Percentiles rank a stretch among this genome's conserved stretches.
Conservation (phyloP, 2,113 vertebrate genomes). For the Pomatorhinus ruficollis region DNA sequence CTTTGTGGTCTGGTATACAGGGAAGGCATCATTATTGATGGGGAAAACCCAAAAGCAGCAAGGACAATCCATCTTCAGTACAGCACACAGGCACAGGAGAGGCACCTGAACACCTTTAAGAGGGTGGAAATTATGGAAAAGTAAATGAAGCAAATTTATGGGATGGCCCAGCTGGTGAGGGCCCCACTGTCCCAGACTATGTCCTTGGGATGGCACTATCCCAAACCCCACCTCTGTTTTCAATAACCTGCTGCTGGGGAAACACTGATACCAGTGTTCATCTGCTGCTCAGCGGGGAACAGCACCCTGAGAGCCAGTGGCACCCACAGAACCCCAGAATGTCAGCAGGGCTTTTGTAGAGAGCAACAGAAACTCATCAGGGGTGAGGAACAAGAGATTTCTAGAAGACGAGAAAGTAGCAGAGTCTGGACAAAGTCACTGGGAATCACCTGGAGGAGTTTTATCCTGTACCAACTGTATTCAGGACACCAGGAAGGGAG, state of each 20-base stretch:
- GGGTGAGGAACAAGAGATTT: not conserved
- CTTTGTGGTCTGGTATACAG: not conserved
- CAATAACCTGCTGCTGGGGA: not conserved
- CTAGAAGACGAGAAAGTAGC: not conserved
- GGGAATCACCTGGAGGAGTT: not conserved
- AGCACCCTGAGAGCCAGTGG: not conserved
- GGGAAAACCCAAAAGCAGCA: not conserved
- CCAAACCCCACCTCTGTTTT: not conserved
- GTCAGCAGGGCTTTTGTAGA: accelerated
- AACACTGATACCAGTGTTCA: not conserved
- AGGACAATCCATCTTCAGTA: not conserved
- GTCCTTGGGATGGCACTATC: not conserved
- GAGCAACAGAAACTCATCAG: accelerated
- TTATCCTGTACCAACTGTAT: not conserved
- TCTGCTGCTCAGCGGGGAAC: not conserved
- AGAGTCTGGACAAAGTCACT: not conserved
- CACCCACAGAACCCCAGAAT: not conserved
- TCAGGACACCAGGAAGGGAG: not conserved
- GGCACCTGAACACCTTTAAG: not conserved
- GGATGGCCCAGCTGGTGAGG: not conserved
- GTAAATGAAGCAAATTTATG: not conserved
- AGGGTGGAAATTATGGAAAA: not conserved
- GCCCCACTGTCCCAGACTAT: not conserved
- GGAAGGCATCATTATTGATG: not conserved
- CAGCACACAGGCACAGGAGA: not conserved